A percentile compares a stretch with the other conserved stretches of the same genome.
Conservation (phyloP, 2,797 vertebrate species). For the Hipposideros larvatus region DNA sequence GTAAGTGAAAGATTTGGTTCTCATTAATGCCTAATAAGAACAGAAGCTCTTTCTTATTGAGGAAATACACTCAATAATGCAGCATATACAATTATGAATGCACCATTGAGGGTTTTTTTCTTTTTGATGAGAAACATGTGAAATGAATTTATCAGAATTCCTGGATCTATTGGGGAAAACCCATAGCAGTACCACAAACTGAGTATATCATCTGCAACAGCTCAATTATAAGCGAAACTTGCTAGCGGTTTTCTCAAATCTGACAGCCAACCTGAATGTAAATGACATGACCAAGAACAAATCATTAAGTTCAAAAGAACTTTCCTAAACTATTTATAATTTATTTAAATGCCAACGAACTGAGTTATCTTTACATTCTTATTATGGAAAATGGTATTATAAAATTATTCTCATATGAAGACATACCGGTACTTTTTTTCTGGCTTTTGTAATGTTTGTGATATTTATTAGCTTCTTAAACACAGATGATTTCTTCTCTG, state of each 20-base stretch:
- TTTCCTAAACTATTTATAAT: constrained; percentile 37
- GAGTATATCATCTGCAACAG: constrained; percentile 52
- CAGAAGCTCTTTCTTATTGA: constrained; percentile 77
- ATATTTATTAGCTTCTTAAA: constrained; percentile 20
- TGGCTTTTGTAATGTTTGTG: neutral
- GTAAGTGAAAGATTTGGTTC: constrained; percentile 78
- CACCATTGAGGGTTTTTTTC: constrained; percentile 57
- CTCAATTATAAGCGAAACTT: constrained; percentile 75
- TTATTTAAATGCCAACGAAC: constrained; percentile 62
- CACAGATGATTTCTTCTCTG: neutral
- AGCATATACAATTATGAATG: constrained; percentile 77
- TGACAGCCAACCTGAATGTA: constrained; percentile 64
- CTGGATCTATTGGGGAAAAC: constrained; percentile 52
- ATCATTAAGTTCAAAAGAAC: constrained; percentile 63
- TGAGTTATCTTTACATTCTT: constrained; percentile 59
- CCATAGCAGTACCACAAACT: constrained; percentile 64
- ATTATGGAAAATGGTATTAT: constrained; percentile 27
- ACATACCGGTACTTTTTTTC: neutral
- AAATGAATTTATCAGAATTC: constrained; percentile 81
- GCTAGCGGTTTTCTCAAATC: constrained; percentile 57
- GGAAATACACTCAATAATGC: constrained; percentile 71
- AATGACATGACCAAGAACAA: constrained; percentile 74
- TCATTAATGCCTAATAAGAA: constrained; percentile 81
- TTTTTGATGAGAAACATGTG: constrained; percentile 76
- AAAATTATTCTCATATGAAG: constrained; percentile 29